A percentile compares a stretch with the other conserved stretches of the same genome.
phyloP scores from a whole-genome alignment of 2,113 vertebrate genomes.

The Isurus oxyrinchus region DNA sequence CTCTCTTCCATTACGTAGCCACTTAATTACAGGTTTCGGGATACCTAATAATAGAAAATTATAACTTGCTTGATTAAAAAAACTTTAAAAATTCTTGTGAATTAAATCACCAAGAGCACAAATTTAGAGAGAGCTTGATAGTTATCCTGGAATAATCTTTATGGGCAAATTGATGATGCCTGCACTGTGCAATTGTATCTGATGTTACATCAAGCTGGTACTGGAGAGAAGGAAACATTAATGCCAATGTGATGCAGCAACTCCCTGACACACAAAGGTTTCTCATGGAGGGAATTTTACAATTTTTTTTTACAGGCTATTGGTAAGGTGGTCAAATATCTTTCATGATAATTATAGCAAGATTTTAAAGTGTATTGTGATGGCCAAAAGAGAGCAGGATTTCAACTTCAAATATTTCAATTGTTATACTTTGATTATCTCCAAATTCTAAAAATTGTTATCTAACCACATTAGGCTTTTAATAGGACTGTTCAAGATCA shows the following conservation, averaged over 20 bases:
- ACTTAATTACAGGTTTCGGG: slow-evolving; percentile 83
- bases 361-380: background rate
- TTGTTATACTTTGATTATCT: background rate
- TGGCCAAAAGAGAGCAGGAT: background rate
- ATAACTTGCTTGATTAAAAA: background rate
- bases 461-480: background rate
- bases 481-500: background rate
- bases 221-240: background rate
- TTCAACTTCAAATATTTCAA: background rate
- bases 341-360: background rate
- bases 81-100: background rate
- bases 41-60: slow-evolving; percentile 57
- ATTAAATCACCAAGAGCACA: background rate
- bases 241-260: background rate
- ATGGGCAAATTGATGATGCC: background rate
- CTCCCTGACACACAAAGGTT: background rate
- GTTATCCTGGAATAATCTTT: background rate
- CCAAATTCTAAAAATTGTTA: background rate
- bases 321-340: background rate
- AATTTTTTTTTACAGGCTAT: background rate
- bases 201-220: background rate
- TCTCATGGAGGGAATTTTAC: background rate
- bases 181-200: background rate
- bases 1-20: slow-evolving; percentile 78
- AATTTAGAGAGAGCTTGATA: background rate